phyloP scores from a whole-genome alignment of 2,797 vertebrate genomes.

The Saxicola maurus region DNA sequence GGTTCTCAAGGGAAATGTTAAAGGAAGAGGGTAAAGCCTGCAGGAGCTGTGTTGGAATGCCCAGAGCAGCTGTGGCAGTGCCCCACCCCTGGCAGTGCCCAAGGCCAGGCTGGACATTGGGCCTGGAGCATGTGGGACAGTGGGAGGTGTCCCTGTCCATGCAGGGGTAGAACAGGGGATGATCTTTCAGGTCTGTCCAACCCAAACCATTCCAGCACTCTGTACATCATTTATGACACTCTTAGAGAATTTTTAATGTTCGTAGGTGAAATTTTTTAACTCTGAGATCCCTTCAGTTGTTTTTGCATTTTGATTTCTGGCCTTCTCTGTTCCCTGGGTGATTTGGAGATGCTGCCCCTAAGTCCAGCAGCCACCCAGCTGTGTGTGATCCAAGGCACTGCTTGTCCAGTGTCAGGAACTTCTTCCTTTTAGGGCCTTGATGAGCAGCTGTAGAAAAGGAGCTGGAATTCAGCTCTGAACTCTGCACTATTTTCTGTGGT shows the following conservation, averaged over 20 bases:
- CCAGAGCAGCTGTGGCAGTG: not conserved
- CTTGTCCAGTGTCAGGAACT: not conserved
- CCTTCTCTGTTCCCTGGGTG: not conserved
- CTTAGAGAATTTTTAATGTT: not conserved
- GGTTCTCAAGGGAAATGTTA: rapidly evolving
- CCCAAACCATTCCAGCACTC: not conserved
- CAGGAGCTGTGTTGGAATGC: not conserved
- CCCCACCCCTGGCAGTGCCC: not conserved
- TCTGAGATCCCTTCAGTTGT: not conserved
- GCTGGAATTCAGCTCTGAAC: constrained; percentile 10
- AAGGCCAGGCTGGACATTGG: rapidly evolving
- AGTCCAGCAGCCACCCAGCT: not conserved
- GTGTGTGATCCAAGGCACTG: not conserved
- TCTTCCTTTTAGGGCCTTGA: constrained; percentile 20
- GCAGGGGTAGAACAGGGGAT: not conserved
- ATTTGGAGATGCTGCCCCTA: not conserved
- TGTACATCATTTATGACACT: rapidly evolving
- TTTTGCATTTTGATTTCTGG: not conserved
- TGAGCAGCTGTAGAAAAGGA: not conserved
- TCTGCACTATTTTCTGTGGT: not conserved
- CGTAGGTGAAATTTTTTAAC: not conserved
- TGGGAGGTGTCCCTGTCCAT: not conserved
- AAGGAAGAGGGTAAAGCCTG: not conserved
- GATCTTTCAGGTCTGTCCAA: not conserved
- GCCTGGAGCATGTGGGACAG: not conserved